Evolutionary conservation across 1,140 invertebrate species (phyloP).

Genomic region (Sitodiplosis mosellana): DNA sequence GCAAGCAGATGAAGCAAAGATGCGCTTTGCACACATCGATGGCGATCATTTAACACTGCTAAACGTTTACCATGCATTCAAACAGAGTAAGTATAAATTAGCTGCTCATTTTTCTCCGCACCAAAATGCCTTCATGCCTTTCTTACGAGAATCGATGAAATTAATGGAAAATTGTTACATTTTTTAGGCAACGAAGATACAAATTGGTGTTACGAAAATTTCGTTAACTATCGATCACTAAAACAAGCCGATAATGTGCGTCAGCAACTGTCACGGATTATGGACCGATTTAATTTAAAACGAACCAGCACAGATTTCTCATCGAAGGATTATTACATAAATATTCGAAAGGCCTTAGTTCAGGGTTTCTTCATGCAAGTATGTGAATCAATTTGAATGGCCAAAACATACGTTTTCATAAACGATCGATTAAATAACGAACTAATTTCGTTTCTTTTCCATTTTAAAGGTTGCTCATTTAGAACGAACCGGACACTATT

Average conservation of each 20-base stretch:
- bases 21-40: conserved; percentile 98
- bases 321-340: conserved; percentile 96
- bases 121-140: background rate
- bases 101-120: conserved; percentile 44
- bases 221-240: conserved; percentile 93
- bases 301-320: conserved; percentile 96
- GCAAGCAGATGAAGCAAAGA: conserved; percentile 96
- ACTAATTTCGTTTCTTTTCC: conserved; percentile 3
- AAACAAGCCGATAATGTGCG: conserved; percentile 62
- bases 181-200: conserved; percentile 41
- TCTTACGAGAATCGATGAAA: too few relatives aligned
- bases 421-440: background rate
- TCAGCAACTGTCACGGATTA: conserved; percentile 44
- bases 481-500: conserved; percentile 88
- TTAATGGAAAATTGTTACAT: background rate
- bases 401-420: background rate
- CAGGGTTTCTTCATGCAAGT: conserved; percentile 99
- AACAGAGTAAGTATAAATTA: conserved; percentile 89
- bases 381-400: conserved; percentile 4
- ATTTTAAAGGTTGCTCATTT: conserved; percentile 69
- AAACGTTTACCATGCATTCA: conserved; percentile 99
- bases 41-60: conserved; percentile 96
- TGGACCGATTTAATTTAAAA: conserved; percentile 78
- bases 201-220: conserved; percentile 98
- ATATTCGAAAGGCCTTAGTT: conserved; percentile 94